A percentile compares a stretch with the other conserved stretches of the same genome.
These are phyloP conservation scores for Emys orbicularis DNA, from an alignment of 2,797 vertebrate species.

Conservation along the genomic window DNA sequence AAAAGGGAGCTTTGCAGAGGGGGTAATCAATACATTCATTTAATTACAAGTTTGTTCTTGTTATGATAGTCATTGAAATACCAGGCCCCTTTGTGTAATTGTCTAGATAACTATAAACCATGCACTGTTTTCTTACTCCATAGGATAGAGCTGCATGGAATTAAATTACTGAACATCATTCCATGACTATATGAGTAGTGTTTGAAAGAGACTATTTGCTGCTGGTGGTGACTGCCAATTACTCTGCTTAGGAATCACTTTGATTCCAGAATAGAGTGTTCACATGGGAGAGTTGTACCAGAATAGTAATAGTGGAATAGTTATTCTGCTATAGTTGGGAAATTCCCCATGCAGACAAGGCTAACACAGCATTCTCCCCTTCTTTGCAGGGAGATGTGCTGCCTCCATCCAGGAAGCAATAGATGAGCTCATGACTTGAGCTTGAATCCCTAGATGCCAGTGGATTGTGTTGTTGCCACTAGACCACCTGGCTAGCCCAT, in stretches of 20 bases:
- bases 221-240: neutral
- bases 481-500: neutral
- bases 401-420: neutral
- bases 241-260: neutral
- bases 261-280: neutral
- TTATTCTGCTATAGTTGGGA: neutral
- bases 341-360: neutral
- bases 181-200: neutral
- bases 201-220: neutral
- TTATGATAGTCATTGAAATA: neutral
- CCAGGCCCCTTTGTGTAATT: neutral
- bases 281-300: neutral
- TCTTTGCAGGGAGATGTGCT: neutral
- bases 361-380: neutral
- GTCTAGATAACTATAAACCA: neutral
- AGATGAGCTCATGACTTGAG: neutral
- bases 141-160: neutral
- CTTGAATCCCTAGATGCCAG: accelerated
- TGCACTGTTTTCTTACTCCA: neutral
- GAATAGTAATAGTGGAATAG: neutral
- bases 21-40: neutral
- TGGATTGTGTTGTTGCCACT: neutral
- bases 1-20: neutral
- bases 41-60: neutral
- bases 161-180: neutral